Base-by-base conservation (phyloP, 2,797 vertebrate species). In the Rhodeus uyekii region DNA sequence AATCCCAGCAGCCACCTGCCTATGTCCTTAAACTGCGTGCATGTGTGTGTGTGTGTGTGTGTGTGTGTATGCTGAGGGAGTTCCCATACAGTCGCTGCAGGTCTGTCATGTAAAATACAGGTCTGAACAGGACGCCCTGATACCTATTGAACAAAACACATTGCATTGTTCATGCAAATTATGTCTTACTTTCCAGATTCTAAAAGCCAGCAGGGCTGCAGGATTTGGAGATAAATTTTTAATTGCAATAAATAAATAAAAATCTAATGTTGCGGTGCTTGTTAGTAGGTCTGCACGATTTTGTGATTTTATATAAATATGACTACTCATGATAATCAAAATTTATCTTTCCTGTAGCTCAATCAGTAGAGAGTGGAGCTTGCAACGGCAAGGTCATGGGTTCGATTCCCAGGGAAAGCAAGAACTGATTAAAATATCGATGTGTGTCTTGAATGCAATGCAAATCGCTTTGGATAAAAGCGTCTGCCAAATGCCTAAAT, bases 101-200 rank as follows among this genome's bases (percentile, higher is more conserved):
- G 50, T 69, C 55, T 36, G 68, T 76, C 44, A 74, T 71, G 80
- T 22, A 75, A 67, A 18, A 61, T 87, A 84, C 91, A 92, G 84
- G 92, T 91, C 85, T 86, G 84, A 89, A 92, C 92, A 91, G 34
- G 89, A 90, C 83, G 29, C 44, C 81, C 87, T 86, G 85, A 90
- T 88, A 92, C 89, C 91, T 91, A 90, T 84, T 91, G 86, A 83
- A 81, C 78, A 80, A 85, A 39, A 53, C 53, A 71, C 53, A 44
- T 18, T n/a, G n/a, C 46, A 24, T n/a, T 1, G 6, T 60, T 55
- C n/a, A 83, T 68, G 76, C 19, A 79, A 63, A 61, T 29, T 12
- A 61, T 50, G 19, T 39, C n/a, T 68, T 24, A 19, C 24, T 67
- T 65, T 75, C 3, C 55, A 27, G 36, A 8, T 60, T 53, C 9